These are phyloP conservation scores for Schizotus pectinicornis DNA, from an alignment of 2,888 invertebrate genomes.

Conservation along the genomic window DNA sequence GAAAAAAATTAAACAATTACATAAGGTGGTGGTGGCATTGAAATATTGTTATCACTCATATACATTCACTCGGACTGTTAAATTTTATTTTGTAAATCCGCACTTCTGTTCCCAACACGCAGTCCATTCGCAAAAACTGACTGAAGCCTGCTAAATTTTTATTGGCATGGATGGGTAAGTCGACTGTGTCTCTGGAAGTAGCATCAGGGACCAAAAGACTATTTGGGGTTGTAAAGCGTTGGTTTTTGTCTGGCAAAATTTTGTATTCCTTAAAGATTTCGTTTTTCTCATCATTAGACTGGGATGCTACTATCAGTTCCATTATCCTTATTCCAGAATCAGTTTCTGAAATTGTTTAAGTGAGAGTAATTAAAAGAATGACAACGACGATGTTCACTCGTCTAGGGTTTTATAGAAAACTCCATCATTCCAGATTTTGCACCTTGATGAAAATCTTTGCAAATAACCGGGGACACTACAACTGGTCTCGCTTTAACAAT, in stretches of 20 bases:
- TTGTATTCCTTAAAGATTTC: conserved; percentile 1
- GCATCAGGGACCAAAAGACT: conserved; percentile 26
- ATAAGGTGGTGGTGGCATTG: not conserved
- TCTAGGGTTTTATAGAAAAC: too few relatives aligned
- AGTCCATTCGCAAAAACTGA: not conserved
- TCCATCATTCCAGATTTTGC: too few relatives aligned
- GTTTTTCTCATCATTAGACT: not conserved
- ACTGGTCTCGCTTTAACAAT: too few relatives aligned
- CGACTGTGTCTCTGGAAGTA: conserved; percentile 26
- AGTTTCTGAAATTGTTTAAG: too few relatives aligned
- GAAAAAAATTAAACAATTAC: conserved; percentile 2
- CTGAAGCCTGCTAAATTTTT: not conserved
- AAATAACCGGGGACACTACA: too few relatives aligned
- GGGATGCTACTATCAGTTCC: conserved; percentile 8
- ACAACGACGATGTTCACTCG: too few relatives aligned
- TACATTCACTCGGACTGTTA: not conserved
- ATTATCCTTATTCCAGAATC: not conserved
- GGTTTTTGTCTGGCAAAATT: not conserved
- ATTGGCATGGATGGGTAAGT: conserved; percentile 32
- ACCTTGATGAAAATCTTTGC: too few relatives aligned
- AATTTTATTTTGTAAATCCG: conserved; percentile 16
- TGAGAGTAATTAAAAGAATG: too few relatives aligned
- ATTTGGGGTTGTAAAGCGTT: conserved; percentile 33
- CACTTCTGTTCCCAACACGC: conserved; percentile 7
- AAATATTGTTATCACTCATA: not conserved